Evolutionary conservation across 1,140 invertebrate genomes (phyloP), one percentile per base, ranked within the genome.

Genomic region (Daktulosphaira vitifoliae): DNA sequence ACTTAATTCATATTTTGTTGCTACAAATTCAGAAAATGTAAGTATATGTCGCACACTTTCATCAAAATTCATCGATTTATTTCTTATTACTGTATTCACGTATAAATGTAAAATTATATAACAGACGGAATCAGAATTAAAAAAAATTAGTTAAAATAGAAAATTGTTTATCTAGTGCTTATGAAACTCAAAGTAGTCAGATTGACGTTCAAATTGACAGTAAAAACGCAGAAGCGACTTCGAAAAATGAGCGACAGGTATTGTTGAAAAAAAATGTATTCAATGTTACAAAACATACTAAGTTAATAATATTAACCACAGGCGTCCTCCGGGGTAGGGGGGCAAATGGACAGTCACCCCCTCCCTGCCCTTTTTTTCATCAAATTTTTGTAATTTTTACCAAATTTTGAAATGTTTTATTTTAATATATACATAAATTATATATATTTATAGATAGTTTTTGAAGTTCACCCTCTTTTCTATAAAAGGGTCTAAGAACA

Each of bases 211-310:
- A n/a, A n/a, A n/a, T n/a, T n/a, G 49, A 29, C 48, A 50, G 18
- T 50, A 2, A 29, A 29, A 29, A 51, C 49, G 23, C 25, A 16
- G 25, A 51, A 29, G 49, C n/a, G 49, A 51, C 15, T 51, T 51
- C 25, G 49, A 29, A 23, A 16, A 51, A 51, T 51, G 49, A 29
- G 20, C 25, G 38, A 42, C 4, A 51, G 48, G 48, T 50, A 50
- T 50, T 50, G 48, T 25, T 50, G 23, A 50, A 50, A 50, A 50
- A 50, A 50, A 50, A n/a, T n/a, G n/a, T n/a, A n/a, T n/a, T n/a
- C n/a, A n/a, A n/a, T n/a, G n/a, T n/a, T n/a, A n/a, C n/a, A n/a
- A n/a, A n/a, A n/a, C n/a, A n/a, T n/a, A n/a, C n/a, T n/a, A n/a
- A n/a, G n/a, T n/a, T n/a, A n/a, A n/a, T n/a, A n/a, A n/a, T n/a